phyloP scores from a whole-genome alignment of 2,797 vertebrate genomes.

The Selene dorsalis region DNA sequence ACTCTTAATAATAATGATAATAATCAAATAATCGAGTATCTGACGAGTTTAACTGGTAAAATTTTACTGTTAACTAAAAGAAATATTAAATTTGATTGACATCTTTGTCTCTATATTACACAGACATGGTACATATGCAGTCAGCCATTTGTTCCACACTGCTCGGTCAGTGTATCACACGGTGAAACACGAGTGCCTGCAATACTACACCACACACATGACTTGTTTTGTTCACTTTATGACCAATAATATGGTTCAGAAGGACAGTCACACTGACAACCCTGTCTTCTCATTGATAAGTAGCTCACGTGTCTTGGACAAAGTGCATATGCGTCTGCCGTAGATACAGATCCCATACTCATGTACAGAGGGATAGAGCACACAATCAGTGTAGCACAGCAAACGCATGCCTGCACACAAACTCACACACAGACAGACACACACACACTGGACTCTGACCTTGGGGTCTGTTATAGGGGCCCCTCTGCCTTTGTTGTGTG shows the following conservation, averaged over 20 bases:
- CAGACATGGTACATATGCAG: too few species aligned
- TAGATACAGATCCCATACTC: background rate
- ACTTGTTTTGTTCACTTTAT: constrained; percentile 48
- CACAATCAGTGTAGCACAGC: constrained; percentile 17
- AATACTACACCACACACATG: constrained; percentile 39
- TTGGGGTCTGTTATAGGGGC: constrained; percentile 32
- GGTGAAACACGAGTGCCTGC: constrained; percentile 27
- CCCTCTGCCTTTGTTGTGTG: constrained; percentile 60
- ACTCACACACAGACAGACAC: constrained; percentile 1
- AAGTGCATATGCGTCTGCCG: constrained; percentile 21
- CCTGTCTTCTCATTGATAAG: constrained; percentile 39
- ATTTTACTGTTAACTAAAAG: too few species aligned
- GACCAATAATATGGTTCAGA: constrained; percentile 31
- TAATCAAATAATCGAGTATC: too few species aligned
- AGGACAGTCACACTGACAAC: constrained; percentile 5
- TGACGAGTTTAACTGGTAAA: too few species aligned
- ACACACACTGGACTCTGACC: constrained; percentile 62
- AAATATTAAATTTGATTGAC: too few species aligned
- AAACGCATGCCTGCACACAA: constrained; percentile 20
- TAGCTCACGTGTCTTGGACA: constrained; percentile 39
- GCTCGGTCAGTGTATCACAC: constrained; percentile 8
- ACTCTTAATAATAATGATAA: too few species aligned
- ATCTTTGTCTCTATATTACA: too few species aligned
- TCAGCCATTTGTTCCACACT: too few species aligned
- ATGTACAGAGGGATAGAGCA: background rate